Percentiles rank a stretch among this genome's conserved stretches.
These are phyloP conservation scores for Mimas tiliae DNA, from an alignment of 2,888 invertebrate species.

Conservation along the genomic window DNA sequence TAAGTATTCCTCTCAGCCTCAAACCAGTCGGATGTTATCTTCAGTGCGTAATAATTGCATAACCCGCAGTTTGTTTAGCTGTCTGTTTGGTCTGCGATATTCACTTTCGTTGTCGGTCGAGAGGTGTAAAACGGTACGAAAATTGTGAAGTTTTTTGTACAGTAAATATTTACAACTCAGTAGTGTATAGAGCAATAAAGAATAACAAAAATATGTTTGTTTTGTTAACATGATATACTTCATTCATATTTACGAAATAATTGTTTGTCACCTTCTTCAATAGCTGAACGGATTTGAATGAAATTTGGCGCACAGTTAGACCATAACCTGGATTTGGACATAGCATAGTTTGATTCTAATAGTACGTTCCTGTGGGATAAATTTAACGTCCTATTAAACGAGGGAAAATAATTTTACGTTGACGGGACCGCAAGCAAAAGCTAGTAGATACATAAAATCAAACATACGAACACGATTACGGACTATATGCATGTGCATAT, in stretches of 20 bases:
- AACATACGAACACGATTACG: neutral
- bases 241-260: too few species aligned
- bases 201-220: neutral
- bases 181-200: neutral
- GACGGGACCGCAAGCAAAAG: too few species aligned
- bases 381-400: too few species aligned
- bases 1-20: neutral
- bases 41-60: constrained; percentile 33
- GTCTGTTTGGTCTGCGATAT: constrained; percentile 29
- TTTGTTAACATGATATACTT: too few species aligned
- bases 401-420: too few species aligned
- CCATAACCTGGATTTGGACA: too few species aligned
- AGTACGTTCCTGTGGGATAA: too few species aligned
- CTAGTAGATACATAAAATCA: neutral
- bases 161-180: neutral
- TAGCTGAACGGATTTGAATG: too few species aligned
- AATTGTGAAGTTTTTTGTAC: constrained; percentile 25
- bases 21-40: constrained; percentile 3
- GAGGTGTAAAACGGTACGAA: constrained; percentile 33
- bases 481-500: neutral
- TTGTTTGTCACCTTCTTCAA: too few species aligned
- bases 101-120: constrained; percentile 37
- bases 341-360: too few species aligned
- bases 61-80: constrained; percentile 41
- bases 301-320: too few species aligned